Base-by-base conservation (phyloP, 2,888 invertebrate genomes). In the Watsonalla binaria region DNA sequence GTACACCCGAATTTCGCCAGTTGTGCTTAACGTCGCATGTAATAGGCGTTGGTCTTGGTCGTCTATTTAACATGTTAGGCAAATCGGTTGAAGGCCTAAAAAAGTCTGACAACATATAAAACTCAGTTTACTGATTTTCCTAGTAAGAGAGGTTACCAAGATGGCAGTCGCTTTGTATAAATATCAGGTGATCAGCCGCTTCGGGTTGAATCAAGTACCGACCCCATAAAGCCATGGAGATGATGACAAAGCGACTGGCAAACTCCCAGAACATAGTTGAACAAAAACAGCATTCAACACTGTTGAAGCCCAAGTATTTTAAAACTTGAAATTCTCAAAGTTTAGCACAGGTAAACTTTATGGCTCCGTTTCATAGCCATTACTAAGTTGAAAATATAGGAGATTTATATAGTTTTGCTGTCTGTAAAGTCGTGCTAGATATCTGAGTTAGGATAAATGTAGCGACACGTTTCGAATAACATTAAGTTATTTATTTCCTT, bases 401-500 rank as follows among this genome's bases (percentile, higher is more conserved):
- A 79, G 80, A 84, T 84, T 80, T 84, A 84, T 82, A 84, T 79
- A 72, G 66, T 69, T 65, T 78, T 61, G 67, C 76, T 76, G 78
- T 76, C 76, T 70, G 77, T 76, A 66, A 61, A 83, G 86, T 89
- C 89, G 89, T 89, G 90, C 85, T 70, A 74, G 86, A 88, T 89
- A 80, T 79, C 70, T 76, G 77, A 78, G 82, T 84, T 82, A 80
- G 88, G 84, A 89, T 89, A 87, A 86, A 84, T 84, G 83, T 82
- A 77, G 79, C 74, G 83, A 86, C 88, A 88, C 86, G 86, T 84
- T 84, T 78, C 82, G 87, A 87, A 88, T 89, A 84, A 75, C 77
- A 83, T 84, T 84, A 80, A 74, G 77, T 74, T 70, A 72, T 74
- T 74, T 78, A 79, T 73, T 78, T 77, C 74, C 62, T 75, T 76